A percentile compares a stretch with the other conserved stretches of the same genome.
phyloP scores from a whole-genome alignment of 2,888 invertebrate species.

The Carcina quercana region DNA sequence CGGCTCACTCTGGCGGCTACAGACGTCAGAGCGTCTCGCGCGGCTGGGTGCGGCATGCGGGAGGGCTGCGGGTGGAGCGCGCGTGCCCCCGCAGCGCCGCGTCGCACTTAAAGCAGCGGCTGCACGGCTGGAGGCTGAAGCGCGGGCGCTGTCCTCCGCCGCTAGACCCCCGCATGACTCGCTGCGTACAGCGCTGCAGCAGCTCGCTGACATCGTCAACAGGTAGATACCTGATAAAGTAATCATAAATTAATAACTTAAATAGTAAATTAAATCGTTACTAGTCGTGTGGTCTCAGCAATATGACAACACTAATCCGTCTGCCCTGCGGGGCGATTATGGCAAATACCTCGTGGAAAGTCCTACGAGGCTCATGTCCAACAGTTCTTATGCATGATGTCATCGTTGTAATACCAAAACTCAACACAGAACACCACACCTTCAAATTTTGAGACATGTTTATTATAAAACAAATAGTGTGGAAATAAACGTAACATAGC shows the following conservation, averaged over 20 bases:
- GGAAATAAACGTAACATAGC: too few species aligned
- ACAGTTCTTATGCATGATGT: too few species aligned
- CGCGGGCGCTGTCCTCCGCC: constrained; percentile 42
- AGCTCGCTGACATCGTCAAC: constrained; percentile 84
- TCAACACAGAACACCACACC: too few species aligned
- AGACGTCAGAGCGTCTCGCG: constrained; percentile 74
- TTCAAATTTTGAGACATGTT: too few species aligned
- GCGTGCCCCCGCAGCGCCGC: constrained; percentile 80
- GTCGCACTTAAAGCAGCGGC: constrained; percentile 63
- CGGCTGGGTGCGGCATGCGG: constrained; percentile 88
- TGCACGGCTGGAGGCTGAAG: constrained; percentile 46
- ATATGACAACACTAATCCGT: too few species aligned
- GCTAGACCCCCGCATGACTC: constrained; percentile 53
- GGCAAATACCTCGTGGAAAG: background rate
- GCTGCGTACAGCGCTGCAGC: constrained; percentile 64
- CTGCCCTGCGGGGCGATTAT: constrained; percentile 4
- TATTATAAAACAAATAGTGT: too few species aligned
- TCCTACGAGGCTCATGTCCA: too few species aligned
- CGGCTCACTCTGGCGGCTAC: constrained; percentile 61
- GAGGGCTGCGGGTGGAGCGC: constrained; percentile 91
- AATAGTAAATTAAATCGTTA: too few species aligned
- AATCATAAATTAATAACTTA: too few species aligned
- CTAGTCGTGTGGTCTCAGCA: too few species aligned
- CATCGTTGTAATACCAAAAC: too few species aligned
- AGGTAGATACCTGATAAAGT: constrained; percentile 51